phyloP scores from a whole-genome alignment of 2,113 vertebrate species.

The Laterallus jamaicensis region DNA sequence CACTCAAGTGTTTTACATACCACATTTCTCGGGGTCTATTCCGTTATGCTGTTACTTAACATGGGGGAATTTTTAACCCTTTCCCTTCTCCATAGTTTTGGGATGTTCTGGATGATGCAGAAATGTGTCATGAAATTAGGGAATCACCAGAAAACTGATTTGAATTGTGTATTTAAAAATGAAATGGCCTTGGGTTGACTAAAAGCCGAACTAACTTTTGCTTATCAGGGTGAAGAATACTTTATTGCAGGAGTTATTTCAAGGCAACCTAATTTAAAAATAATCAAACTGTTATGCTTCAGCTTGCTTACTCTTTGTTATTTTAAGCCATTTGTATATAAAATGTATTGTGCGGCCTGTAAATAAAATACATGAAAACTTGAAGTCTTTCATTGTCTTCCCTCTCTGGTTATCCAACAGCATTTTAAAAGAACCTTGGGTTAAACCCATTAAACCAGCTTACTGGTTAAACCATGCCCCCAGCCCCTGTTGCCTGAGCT shows the following conservation, averaged over 20 bases:
- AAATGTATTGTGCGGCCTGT: constrained; percentile 64
- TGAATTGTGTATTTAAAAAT: constrained; percentile 15
- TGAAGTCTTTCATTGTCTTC: constrained; percentile 42
- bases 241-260: constrained; percentile 60
- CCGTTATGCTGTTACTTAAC: neutral
- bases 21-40: neutral
- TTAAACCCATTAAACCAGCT: neutral
- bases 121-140: neutral
- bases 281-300: constrained; percentile 60
- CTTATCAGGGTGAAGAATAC: constrained; percentile 62
- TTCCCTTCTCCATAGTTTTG: neutral
- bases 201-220: constrained; percentile 36
- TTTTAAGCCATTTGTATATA: constrained; percentile 74
- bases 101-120: neutral
- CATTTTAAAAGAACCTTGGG: neutral
- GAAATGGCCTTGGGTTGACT: constrained; percentile 30
- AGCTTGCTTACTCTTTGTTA: constrained; percentile 67
- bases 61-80: neutral
- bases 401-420: neutral
- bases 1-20: neutral
- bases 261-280: constrained; percentile 56
- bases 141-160: neutral
- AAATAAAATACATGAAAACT: constrained; percentile 71
- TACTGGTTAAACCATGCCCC: no score
- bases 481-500: no score